phyloP scores from a whole-genome alignment of 2,797 vertebrate species.

The Parotocinclus haroldoi region DNA sequence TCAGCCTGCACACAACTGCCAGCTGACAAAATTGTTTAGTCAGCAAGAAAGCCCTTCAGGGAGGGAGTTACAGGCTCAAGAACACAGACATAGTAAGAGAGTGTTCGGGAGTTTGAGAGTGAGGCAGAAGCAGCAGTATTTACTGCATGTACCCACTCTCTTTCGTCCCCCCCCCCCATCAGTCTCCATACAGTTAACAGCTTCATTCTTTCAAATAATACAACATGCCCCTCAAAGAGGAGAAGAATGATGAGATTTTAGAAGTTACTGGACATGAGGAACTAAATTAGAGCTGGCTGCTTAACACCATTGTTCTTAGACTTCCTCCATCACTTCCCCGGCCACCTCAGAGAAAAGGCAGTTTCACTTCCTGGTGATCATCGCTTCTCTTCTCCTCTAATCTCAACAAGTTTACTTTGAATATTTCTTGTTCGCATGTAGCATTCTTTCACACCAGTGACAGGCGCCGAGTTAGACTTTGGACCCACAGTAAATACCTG shows the following conservation, averaged over 20 bases:
- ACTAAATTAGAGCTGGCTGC: constrained; percentile 43
- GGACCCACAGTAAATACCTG: constrained; percentile 72
- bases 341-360: constrained; percentile 60
- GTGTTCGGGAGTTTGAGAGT: constrained; percentile 17
- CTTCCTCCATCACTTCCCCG: constrained; percentile 80
- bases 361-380: constrained; percentile 67
- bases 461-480: constrained; percentile 64
- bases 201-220: constrained; percentile 24
- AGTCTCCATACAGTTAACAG: constrained; percentile 23
- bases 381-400: constrained; percentile 58
- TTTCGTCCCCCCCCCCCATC: constrained; percentile 32
- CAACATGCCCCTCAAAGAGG: not conserved
- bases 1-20: constrained; percentile 66
- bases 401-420: constrained; percentile 54
- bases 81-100: not conserved
- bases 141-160: constrained; percentile 16
- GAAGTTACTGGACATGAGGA: not conserved
- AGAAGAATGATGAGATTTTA: not conserved
- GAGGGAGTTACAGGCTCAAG: constrained; percentile 38
- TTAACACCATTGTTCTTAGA: constrained; percentile 63
- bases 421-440: constrained; percentile 55
- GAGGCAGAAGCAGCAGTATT: constrained; percentile 24
- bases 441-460: constrained; percentile 74
- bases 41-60: constrained; percentile 63
- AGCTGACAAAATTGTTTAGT: constrained; percentile 82